Evolutionary conservation across 2,113 vertebrate genomes (phyloP).

Genomic region (Pachycephala philippinensis): DNA sequence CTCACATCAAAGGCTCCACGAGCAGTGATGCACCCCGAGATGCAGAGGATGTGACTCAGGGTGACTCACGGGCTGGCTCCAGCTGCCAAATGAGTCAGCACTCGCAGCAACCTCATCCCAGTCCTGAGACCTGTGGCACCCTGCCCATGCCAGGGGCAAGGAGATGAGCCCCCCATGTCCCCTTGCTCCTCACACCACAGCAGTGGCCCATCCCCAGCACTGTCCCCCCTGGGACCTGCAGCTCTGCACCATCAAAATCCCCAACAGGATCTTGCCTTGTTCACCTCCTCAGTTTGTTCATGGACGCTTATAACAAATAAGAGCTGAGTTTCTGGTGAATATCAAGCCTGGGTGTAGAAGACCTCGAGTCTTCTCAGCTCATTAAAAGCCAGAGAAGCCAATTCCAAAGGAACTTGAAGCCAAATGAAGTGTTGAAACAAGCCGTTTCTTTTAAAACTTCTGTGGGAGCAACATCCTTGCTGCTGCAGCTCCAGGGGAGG

Average conservation of each 20-base stretch:
- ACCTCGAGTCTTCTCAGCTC: conserved; percentile 17
- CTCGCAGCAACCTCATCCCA: neutral
- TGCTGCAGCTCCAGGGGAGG: neutral
- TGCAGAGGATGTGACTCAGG: neutral
- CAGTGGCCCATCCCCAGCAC: neutral
- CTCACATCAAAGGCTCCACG: neutral
- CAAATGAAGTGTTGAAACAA: conserved; percentile 46
- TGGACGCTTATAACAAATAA: neutral
- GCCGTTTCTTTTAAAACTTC: neutral
- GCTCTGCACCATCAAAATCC: neutral
- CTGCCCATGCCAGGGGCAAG: accelerated
- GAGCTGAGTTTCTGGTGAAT: neutral
- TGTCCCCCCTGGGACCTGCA: accelerated
- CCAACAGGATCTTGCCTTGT: neutral
- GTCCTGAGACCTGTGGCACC: neutral
- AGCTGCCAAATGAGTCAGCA: conserved; percentile 16
- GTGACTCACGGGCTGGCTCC: neutral
- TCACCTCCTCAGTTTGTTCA: accelerated
- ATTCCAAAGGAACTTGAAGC: neutral
- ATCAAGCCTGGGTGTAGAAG: neutral
- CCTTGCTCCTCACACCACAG: neutral
- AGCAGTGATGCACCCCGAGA: neutral
- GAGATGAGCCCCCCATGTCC: neutral
- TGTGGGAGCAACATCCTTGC: neutral
- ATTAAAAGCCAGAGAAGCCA: neutral